phyloP scores from a whole-genome alignment of 1,140 invertebrate genomes.

The Sinella curviseta region DNA sequence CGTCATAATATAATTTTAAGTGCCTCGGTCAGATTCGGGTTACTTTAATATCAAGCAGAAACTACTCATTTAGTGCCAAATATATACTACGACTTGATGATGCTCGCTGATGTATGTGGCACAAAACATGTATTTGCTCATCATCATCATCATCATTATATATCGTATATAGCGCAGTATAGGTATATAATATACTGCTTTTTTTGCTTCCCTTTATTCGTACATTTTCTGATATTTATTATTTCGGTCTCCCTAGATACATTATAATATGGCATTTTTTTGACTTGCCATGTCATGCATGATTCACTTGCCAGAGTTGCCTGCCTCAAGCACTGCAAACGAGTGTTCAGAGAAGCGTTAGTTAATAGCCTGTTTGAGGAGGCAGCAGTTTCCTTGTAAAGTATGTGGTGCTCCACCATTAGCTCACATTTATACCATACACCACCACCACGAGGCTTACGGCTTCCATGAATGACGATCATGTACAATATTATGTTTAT shows the following conservation, averaged over 20 bases:
- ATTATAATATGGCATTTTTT: no score
- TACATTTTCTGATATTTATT: neutral
- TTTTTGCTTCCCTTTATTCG: neutral
- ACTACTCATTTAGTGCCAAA: no score
- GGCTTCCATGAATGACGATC: neutral
- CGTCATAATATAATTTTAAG: no score
- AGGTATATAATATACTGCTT: no score
- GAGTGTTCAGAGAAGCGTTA: constrained; percentile 17
- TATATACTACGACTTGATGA: no score
- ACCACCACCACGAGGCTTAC: neutral
- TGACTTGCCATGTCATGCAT: constrained; percentile 9
- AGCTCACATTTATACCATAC: neutral
- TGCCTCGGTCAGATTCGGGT: no score
- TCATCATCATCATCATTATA: no score
- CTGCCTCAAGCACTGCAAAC: constrained; percentile 6
- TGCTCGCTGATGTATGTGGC: no score
- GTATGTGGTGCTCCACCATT: neutral
- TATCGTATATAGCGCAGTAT: no score
- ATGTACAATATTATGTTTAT: neutral
- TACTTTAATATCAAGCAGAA: no score
- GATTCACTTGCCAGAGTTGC: neutral
- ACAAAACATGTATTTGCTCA: no score
- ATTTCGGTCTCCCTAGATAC: neutral
- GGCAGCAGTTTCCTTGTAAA: neutral
- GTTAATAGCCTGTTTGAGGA: neutral